These are phyloP conservation scores for Leptinotarsa peninsularis DNA, from an alignment of 2,888 invertebrate species.

Conservation along the genomic window DNA sequence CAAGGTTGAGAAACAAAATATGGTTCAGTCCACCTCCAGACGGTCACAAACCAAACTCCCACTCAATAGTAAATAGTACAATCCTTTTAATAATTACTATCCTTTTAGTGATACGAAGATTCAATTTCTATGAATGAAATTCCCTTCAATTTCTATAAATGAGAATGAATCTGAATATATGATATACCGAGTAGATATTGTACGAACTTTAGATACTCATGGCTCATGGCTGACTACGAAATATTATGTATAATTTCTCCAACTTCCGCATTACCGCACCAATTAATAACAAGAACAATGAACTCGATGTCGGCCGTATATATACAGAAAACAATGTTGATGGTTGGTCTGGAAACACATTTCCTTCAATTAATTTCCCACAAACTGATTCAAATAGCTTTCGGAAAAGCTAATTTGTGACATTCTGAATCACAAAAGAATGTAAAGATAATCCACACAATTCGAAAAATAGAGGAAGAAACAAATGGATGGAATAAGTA, in stretches of 20 bases:
- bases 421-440: not conserved
- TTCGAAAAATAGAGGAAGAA: too few species aligned
- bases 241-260: conserved; percentile 27
- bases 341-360: conserved; percentile 12
- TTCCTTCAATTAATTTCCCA: conserved; percentile 8
- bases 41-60: too few species aligned
- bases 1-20: too few species aligned
- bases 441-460: not conserved
- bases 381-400: not conserved
- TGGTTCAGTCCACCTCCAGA: too few species aligned
- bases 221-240: conserved; percentile 17
- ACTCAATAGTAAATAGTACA: too few species aligned
- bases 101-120: too few species aligned
- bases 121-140: too few species aligned
- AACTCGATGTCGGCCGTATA: conserved; percentile 3
- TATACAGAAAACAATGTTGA: conserved; percentile 13
- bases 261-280: conserved; percentile 34
- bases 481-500: too few species aligned
- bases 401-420: not conserved
- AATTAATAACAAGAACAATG: conserved; percentile 43
- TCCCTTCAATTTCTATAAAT: too few species aligned
- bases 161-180: too few species aligned
- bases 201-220: not conserved
- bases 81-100: too few species aligned
- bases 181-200: too few species aligned